Base-by-base conservation (phyloP, 2,888 invertebrate species). In the Baccha elongata region DNA sequence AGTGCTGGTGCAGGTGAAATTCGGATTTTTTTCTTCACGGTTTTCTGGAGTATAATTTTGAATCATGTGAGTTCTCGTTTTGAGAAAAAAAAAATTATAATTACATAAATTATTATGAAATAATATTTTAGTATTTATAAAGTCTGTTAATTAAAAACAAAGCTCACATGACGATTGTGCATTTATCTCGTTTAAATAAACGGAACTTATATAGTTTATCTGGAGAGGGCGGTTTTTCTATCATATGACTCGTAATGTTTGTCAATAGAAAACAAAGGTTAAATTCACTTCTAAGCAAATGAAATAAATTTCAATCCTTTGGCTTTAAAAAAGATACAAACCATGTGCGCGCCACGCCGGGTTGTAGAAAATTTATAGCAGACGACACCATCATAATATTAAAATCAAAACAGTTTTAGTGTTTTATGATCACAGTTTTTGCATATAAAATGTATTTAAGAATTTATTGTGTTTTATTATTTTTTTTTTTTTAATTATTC, bases 31-130 rank as follows among this genome's bases (percentile, higher is more conserved):
- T 52, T 55, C 55, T 55, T 55, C 37, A 40, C 60, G 60, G 35
- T 50, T 40, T 15, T 35, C 15, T 55, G 64, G 32, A 50, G n/a
- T 42, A 23, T 26, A 52, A 21, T 29, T 55, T 53, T n/a, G 21
- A 55, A 55, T 23, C 67, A 80, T 23, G 79, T 80, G 79, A 80
- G 79, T 80, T 64, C 48, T 46, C 48, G 37, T 68, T 81, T 68
- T n/a, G 29, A 23, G 21, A 19, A 53, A 44, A 15, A 44, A 55
- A 73, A 53, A 40, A n/a, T n/a, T n/a, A n/a, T n/a, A n/a, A n/a
- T n/a, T n/a, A n/a, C n/a, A n/a, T 19, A n/a, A 13, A 37, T 62
- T 13, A 15, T 29, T 53, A 40, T 48, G 11, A 48, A 42, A 32
- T n/a, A 40, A 67, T 42, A 13, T 55, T 42, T 15, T 60, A n/a